A percentile compares a stretch with the other conserved stretches of the same genome.
Evolutionary conservation across 2,888 invertebrate species (phyloP).

Genomic region (Kryphioiulus occultus): DNA sequence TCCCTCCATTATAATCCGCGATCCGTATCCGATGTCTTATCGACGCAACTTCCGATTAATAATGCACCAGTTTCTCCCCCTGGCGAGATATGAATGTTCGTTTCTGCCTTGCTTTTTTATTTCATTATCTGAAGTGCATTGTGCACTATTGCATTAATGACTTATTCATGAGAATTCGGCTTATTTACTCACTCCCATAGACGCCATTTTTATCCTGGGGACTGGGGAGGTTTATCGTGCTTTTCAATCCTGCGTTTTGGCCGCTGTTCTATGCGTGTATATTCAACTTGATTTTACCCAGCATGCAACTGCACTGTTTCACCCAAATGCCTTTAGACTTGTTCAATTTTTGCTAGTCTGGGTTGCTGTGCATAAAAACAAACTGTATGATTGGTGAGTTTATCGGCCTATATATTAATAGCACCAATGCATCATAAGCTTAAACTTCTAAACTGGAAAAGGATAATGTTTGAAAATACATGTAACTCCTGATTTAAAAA

Average conservation of each 20-base stretch:
- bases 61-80: slow-evolving; percentile 18
- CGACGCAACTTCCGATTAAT: slow-evolving; percentile 40
- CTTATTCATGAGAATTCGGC: neutral
- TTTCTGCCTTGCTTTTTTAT: slow-evolving; percentile 18
- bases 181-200: slow-evolving; percentile 27
- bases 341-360: too few relatives aligned
- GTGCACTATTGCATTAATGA: slow-evolving; percentile 40
- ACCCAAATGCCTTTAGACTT: neutral
- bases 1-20: slow-evolving; percentile 12
- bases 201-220: slow-evolving; percentile 26
- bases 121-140: slow-evolving; percentile 31
- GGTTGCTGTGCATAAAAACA: too few relatives aligned
- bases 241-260: neutral
- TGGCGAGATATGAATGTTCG: slow-evolving; percentile 38
- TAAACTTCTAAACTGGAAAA: too few relatives aligned
- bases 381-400: too few relatives aligned
- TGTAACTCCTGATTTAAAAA: too few relatives aligned
- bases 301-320: neutral
- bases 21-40: slow-evolving; percentile 39
- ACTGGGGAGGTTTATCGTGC: slow-evolving; percentile 14
- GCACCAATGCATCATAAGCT: too few relatives aligned
- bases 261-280: neutral
- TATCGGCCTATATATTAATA: too few relatives aligned
- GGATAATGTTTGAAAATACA: too few relatives aligned
- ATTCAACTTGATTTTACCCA: neutral